phyloP scores from a whole-genome alignment of 2,797 vertebrate species.

The Cynopterus sphinx region DNA sequence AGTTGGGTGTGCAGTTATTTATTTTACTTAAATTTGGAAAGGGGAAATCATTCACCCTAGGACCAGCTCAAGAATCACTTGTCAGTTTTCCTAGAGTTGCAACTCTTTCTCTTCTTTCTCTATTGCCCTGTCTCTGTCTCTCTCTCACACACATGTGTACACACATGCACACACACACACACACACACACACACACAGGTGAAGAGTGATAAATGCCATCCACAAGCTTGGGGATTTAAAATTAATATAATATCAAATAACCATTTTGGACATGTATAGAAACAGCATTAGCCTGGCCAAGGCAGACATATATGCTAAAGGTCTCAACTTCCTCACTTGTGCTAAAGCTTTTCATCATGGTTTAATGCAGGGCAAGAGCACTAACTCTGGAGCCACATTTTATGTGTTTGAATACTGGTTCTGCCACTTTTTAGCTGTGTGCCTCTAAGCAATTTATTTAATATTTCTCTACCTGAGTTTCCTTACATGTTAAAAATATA shows the following conservation, averaged over 20 bases:
- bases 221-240: background rate
- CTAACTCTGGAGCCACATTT: constrained; percentile 1
- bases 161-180: background rate
- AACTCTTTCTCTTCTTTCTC: background rate
- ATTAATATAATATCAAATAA: constrained; percentile 1
- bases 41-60: background rate
- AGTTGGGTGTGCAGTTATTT: background rate
- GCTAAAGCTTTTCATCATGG: background rate
- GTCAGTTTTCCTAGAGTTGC: background rate
- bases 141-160: too few relatives aligned
- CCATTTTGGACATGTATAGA: background rate
- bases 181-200: background rate
- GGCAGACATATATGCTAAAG: background rate
- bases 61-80: background rate
- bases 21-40: constrained; percentile 9
- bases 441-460: constrained; percentile 3
- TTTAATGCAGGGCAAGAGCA: background rate
- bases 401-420: constrained; percentile 9
- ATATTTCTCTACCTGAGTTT: background rate
- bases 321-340: background rate
- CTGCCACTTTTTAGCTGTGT: background rate
- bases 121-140: too few relatives aligned
- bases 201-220: background rate
- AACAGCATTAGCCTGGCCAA: background rate
- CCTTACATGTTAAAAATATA: background rate